Base-by-base conservation (phyloP, 2,888 invertebrate species). In the Ectropis crepuscularia region DNA sequence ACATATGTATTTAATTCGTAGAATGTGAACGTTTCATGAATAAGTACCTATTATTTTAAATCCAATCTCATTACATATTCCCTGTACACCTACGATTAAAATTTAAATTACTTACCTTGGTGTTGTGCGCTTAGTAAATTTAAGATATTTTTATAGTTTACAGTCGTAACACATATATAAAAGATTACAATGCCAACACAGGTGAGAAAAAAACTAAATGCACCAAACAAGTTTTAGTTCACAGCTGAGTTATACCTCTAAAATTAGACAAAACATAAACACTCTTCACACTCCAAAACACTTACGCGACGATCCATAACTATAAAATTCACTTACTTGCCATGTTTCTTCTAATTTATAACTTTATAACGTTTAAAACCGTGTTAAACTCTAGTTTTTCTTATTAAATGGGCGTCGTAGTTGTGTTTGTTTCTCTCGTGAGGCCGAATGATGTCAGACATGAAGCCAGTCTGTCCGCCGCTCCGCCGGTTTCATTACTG, bases 191-290 rank as follows among this genome's bases (percentile, higher is more conserved):
- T 9, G 36, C 36, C 37, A 49, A 8, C n/a, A 47, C 9, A 47
- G 5, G 7, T 8, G 6, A 28, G 10, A 6, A 28, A 9, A 28
- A 6, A 5, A 47, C 7, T 50, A 57, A 10, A 53, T 51, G 28
- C 48, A 16, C 41, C 12, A 65, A 60, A 57, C 61, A 61, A 61
- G 60, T 57, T 51, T 51, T 38, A n/a, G 43, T 42, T 45, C 65
- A 57, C 65, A 61, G 49, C 65, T 65, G 65, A 65, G 61, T 57
- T 41, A 49, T 49, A 50, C 36, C 12, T 65, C 57, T 61, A 64
- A 48, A 49, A 45, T 61, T 65, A 61, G 53, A 57, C 43, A 9
- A 16, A 10, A n/a, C n/a, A 36, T 61, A 61, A 61, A 57, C 51
- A 60, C 53, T 53, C 53, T 51, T 47, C 43, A 57, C 48, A 53